Conservation (phyloP, 2,888 invertebrate genomes). For the Miltochrista miniata region DNA sequence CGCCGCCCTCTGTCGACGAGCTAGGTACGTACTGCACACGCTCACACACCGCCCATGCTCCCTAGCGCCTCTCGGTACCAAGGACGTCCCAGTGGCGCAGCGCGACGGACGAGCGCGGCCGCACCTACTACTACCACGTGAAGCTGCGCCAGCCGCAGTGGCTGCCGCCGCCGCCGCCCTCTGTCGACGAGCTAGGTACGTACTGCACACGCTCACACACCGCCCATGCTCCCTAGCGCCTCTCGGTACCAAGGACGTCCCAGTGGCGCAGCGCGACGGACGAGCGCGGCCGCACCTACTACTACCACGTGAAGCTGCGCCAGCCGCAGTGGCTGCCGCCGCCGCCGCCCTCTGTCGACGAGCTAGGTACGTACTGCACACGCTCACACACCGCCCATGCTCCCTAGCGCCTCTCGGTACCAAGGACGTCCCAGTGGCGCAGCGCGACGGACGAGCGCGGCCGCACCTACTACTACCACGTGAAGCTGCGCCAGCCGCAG, state of each 20-base stretch:
- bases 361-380: slow-evolving; percentile 14
- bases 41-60: slow-evolving; percentile 75
- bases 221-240: no score
- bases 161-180: slow-evolving; percentile 68
- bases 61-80: no score
- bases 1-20: slow-evolving; percentile 3
- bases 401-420: no score
- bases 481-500: slow-evolving; percentile 89
- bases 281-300: slow-evolving; percentile 92
- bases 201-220: not conserved
- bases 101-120: slow-evolving; percentile 91
- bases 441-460: slow-evolving; percentile 92
- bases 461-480: slow-evolving; percentile 95
- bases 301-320: slow-evolving; percentile 93
- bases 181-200: slow-evolving; percentile 15
- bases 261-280: slow-evolving; percentile 95
- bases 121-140: slow-evolving; percentile 96
- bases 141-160: slow-evolving; percentile 91
- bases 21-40: slow-evolving; percentile 13
- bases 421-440: slow-evolving; percentile 95
- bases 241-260: no score
- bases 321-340: slow-evolving; percentile 89
- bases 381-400: slow-evolving; percentile 71
- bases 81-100: slow-evolving; percentile 95
- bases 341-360: slow-evolving; percentile 7